Base-by-base conservation (phyloP, 2,797 vertebrate species). In the Knipowitschia caucasica region DNA sequence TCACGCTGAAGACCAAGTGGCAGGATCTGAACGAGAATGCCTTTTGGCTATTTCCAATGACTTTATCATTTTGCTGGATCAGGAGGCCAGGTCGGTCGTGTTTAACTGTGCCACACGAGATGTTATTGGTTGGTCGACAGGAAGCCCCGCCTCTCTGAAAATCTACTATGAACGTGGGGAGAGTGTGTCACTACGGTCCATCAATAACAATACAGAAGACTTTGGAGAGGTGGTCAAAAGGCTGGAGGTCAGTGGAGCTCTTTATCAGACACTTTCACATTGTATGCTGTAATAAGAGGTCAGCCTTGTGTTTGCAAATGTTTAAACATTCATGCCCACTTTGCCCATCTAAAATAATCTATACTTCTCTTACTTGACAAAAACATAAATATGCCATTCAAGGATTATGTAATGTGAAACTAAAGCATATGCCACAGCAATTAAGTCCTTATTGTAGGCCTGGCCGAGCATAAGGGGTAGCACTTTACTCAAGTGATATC, bases 121-220 rank as follows among this genome's bases (percentile, higher is more conserved):
- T 56, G 92, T 98, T 59, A 97, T 99, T 56, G 95, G 96, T 8
- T 99, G 96, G 96, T 97, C 94, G 2, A 83, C 86, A 2, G 94
- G 95, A 17, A 93, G 91, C 1, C 94, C 95, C 15, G 91, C 89
- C 70, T 93, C 92, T 60, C 89, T 98, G 84, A 98, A 96, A 88
- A 85, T 99, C 82, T 99, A 94, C 89, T 98, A 99, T 12, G 95
- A 99, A 78, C 91, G 94, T 0, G 96, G 96, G 1, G 95, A 98
- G 79, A 95, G 94, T 39, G 85, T 98, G 52, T 95, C 94, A 0
- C 88, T 98, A 79, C 92, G 95, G 74, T 96, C 94, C 78, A 93
- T 95, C 77, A 91, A 92, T 67, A 93, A 91, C 84, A 95, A 89
- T 66, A 90, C 89, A 0, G 96, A 99, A 78, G 96, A 98, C 72